Conservation (phyloP, 2,113 vertebrate species). For the Vulpes ferrilata region DNA sequence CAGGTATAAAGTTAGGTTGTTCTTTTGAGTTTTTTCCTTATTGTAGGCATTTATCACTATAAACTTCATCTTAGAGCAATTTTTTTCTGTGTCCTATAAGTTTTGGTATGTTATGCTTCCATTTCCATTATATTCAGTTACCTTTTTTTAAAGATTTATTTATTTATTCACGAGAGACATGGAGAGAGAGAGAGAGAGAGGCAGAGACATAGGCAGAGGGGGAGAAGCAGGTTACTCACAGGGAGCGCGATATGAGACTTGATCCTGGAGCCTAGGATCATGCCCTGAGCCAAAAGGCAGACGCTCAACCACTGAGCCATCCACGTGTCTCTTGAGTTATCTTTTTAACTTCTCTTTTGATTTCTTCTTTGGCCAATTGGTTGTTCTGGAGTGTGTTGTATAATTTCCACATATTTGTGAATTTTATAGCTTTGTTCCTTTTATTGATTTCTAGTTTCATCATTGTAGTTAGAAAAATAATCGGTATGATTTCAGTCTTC, state of each 20-base stretch:
- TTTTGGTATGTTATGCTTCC: neutral
- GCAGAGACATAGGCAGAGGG: too few relatives aligned
- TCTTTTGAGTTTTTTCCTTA: neutral
- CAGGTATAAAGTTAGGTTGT: neutral
- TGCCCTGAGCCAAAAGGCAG: too few relatives aligned
- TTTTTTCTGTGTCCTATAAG: neutral
- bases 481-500: neutral
- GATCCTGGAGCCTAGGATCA: too few relatives aligned
- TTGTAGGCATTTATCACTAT: neutral
- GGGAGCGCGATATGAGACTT: too few relatives aligned
- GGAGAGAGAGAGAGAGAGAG: too few relatives aligned
- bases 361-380: neutral
- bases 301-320: too few relatives aligned
- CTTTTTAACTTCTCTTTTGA: neutral
- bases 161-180: too few relatives aligned
- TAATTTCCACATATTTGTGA: neutral
- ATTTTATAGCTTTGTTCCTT: neutral
- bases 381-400: neutral
- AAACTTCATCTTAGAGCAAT: neutral
- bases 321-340: neutral
- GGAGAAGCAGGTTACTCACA: too few relatives aligned
- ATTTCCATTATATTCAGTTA: neutral
- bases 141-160: too few relatives aligned
- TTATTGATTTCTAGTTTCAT: neutral
- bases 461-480: neutral